These are phyloP conservation scores for Theonella swinhoei DNA, from an alignment of 37 sponge, comb jelly and placozoan genomes.

Conservation along the genomic window DNA sequence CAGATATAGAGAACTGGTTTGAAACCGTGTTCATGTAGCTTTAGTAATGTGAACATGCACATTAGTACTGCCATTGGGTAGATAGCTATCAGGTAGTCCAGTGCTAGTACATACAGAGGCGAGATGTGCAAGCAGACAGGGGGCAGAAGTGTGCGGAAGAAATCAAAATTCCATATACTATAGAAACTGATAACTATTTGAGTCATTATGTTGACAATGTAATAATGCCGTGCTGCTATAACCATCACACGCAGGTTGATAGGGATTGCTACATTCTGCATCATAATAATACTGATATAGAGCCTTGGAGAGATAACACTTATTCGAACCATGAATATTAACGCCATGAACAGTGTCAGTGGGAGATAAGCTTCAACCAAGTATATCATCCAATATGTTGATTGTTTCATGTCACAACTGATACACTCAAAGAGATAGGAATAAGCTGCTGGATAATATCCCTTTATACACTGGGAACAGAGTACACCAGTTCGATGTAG, in stretches of 20 bases:
- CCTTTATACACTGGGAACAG: neutral
- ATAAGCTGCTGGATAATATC: neutral
- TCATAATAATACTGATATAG: neutral
- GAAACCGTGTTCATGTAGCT: neutral
- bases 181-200: neutral
- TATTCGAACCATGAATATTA: neutral
- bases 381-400: neutral
- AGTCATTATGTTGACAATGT: neutral
- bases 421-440: neutral
- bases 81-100: constrained; percentile 26
- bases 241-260: neutral
- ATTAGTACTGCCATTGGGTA: constrained; percentile 10
- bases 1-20: constrained; percentile 1
- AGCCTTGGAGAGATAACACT: neutral
- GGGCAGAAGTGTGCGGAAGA: constrained; percentile 14
- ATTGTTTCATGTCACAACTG: neutral
- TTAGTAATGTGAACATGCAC: neutral
- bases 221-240: neutral
- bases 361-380: neutral
- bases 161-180: constrained; percentile 32
- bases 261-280: neutral
- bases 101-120: neutral
- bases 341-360: neutral
- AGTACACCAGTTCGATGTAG: neutral
- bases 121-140: neutral